Base-by-base conservation (phyloP, 1,140 invertebrate genomes). In the Brachystomella parvula region DNA sequence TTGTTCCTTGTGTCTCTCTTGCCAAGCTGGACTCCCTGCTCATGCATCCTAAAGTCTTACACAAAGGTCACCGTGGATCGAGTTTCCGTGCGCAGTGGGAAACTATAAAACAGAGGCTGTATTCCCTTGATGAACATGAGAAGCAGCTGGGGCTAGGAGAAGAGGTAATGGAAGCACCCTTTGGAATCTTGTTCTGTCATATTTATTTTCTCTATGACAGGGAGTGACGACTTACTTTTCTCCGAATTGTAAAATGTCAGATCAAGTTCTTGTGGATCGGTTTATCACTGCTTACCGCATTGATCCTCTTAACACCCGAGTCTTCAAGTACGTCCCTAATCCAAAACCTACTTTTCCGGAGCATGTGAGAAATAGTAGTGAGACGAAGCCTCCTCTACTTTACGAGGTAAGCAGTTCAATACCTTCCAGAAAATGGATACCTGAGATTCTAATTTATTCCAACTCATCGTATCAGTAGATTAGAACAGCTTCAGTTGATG, bases 171-270 rank as follows among this genome's bases (percentile, higher is more conserved):
- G 24, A 53, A 53, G 24, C n/a, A n/a, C n/a, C n/a, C n/a, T n/a
- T n/a, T n/a, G 49, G 39, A 12, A 21, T 17, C n/a, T 19, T 32
- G 15, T 49, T 15, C 3, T 21, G 12, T 15, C 6, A 63, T 56
- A 60, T 24, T 17, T 56, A 32, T 26, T 62, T 66, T 67, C 29
- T 30, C 74, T 53, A 53, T 66, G 28, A 24, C 68, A 87, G 82
- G 93, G 93, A 28, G 83, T 89, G 12, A 94, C 92, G 3, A 94
- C 92, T 32, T 98, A 98, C 77, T 92, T 93, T 76, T 95, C 93
- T 32, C 82, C 84, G 59, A 96, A 96, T 75, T 92, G 91, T 77
- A 90, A 86, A 29, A 79, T 85, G 69, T 83, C 87, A 67, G 94
- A 98, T 81, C 87, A 90, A 1, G 85, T 89, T 69, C 77, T 88